A percentile compares a stretch with the other conserved stretches of the same genome.
phyloP scores from a whole-genome alignment of 2,888 invertebrate species.

The Poecilobothrus nobilitatus region DNA sequence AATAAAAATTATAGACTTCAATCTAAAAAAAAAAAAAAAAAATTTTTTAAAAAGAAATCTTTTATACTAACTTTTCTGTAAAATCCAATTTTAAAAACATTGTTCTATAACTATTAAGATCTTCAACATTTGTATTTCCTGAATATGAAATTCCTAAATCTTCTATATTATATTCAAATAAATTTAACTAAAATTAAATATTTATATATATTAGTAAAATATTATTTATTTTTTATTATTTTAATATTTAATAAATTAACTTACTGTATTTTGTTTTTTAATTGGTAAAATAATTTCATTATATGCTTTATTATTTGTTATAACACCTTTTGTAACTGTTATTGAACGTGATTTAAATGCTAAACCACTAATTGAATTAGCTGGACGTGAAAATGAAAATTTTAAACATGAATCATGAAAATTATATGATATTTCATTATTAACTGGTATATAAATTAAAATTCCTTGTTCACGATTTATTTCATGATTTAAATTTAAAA shows the following conservation, averaged over 20 bases:
- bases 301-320: conserved; percentile 36
- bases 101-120: conserved; percentile 39
- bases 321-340: conserved; percentile 37
- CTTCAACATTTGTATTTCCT: conserved; percentile 39
- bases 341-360: conserved; percentile 43
- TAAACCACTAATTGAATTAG: conserved; percentile 40
- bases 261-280: conserved; percentile 36
- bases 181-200: conserved; percentile 31
- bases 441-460: conserved; percentile 57
- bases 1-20: too few species aligned
- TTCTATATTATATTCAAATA: conserved; percentile 36
- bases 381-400: conserved; percentile 39
- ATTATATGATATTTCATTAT: conserved; percentile 41
- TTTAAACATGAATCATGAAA: conserved; percentile 33
- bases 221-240: background rate
- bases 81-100: conserved; percentile 43
- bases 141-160: conserved; percentile 39
- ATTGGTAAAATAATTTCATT: conserved; percentile 40
- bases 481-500: conserved; percentile 55
- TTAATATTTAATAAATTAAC: conserved; percentile 15
- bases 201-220: conserved; percentile 7
- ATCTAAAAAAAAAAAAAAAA: too few species aligned
- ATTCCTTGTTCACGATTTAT: conserved; percentile 60
- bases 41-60: too few species aligned
- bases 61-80: conserved; percentile 39